Conservation (phyloP, 2,888 invertebrate genomes). For the Callyntrura sp. region DNA sequence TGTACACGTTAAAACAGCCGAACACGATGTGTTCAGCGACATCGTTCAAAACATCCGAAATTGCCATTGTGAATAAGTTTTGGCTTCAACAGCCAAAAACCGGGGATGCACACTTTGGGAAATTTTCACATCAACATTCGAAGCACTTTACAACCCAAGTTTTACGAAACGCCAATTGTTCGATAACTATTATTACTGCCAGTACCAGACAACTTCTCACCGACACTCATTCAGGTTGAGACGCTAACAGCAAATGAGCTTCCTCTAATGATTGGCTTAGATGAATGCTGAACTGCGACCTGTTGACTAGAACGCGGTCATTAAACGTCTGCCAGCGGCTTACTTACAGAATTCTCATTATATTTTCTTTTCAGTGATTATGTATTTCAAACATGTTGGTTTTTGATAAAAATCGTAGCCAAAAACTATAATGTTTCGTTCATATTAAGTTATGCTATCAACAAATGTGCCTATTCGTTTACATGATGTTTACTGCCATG, state of each 20-base stretch:
- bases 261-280: not conserved
- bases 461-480: too few relatives aligned
- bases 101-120: conserved; percentile 12
- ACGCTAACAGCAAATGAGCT: conserved; percentile 43
- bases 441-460: too few relatives aligned
- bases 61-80: not conserved
- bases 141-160: too few relatives aligned
- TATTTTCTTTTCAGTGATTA: conserved; percentile 72
- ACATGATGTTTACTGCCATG: too few relatives aligned
- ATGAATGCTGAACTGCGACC: conserved; percentile 61
- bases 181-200: too few relatives aligned
- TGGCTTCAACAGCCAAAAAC: not conserved
- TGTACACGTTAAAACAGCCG: conserved; percentile 71
- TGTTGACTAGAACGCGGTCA: conserved; percentile 77
- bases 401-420: conserved; percentile 12
- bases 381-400: conserved; percentile 65
- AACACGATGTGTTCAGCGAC: conserved; percentile 63
- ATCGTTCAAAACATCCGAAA: conserved; percentile 65
- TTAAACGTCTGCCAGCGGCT: conserved; percentile 56
- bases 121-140: not conserved
- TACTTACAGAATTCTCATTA: conserved; percentile 66
- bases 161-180: too few relatives aligned
- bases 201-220: too few relatives aligned
- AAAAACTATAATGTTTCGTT: too few relatives aligned
- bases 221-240: conserved; percentile 42